Evolutionary conservation across 2,888 invertebrate genomes (phyloP).

Genomic region (Euphydryas editha): DNA sequence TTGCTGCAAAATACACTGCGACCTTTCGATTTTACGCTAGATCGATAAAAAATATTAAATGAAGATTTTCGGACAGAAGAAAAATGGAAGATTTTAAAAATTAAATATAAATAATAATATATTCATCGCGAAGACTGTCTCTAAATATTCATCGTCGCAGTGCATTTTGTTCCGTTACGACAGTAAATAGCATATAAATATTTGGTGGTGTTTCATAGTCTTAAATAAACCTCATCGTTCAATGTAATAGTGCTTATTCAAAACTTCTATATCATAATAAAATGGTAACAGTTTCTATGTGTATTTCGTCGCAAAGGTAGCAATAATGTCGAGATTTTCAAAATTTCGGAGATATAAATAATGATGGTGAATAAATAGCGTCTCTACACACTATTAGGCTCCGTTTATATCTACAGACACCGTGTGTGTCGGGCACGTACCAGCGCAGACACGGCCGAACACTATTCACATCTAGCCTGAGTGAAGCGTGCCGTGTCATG

Average conservation of each 20-base stretch:
- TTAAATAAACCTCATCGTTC: conserved; percentile 70
- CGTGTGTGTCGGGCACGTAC: no score
- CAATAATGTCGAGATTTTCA: conserved; percentile 56
- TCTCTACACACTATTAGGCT: background rate
- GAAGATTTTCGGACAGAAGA: background rate
- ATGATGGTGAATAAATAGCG: background rate
- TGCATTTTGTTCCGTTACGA: conserved; percentile 51
- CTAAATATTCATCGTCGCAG: conserved; percentile 36
- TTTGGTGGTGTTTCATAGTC: conserved; percentile 65
- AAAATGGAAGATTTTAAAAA: background rate
- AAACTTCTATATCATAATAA: conserved; percentile 75
- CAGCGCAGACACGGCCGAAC: no score
- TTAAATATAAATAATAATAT: background rate
- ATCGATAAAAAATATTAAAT: background rate
- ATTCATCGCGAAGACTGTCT: background rate
- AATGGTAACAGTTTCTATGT: conserved; percentile 70
- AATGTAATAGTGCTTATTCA: conserved; percentile 79
- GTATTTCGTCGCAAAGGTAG: conserved; percentile 79
- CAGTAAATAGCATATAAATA: conserved; percentile 65
- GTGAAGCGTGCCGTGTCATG: no score
- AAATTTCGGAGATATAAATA: conserved; percentile 15
- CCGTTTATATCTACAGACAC: no score
- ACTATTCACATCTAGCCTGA: no score
- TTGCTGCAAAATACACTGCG: conserved; percentile 48
- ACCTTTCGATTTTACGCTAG: background rate